Percentiles rank a stretch among this genome's conserved stretches.
Evolutionary conservation across 2,888 invertebrate species (phyloP).

Genomic region (Ormyrus pomaceus): DNA sequence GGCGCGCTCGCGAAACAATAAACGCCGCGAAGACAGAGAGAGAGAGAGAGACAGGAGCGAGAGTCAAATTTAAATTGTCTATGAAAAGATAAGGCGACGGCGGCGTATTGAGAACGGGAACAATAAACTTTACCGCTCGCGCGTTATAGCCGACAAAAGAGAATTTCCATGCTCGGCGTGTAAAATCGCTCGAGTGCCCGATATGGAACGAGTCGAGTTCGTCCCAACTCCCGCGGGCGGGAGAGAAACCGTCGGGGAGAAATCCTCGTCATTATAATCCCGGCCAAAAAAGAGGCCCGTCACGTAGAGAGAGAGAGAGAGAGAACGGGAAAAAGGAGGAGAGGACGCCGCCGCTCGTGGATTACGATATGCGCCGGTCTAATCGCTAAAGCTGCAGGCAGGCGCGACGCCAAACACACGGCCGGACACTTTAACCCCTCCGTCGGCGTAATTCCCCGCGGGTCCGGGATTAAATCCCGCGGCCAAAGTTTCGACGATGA

Average conservation of each 20-base stretch:
- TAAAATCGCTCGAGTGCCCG: too few species aligned
- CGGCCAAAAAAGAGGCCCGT: neutral
- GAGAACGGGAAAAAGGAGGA: too few species aligned
- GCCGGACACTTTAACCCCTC: conserved; percentile 35
- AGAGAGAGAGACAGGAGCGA: too few species aligned
- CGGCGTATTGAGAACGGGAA: conserved; percentile 4
- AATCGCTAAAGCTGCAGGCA: conserved; percentile 28
- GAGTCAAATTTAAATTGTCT: conserved; percentile 34
- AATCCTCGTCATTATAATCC: conserved; percentile 17
- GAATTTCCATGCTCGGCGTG: too few species aligned
- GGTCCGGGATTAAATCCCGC: conserved; percentile 43
- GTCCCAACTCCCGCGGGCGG: neutral
- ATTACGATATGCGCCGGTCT: conserved; percentile 31
- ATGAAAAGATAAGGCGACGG: conserved; percentile 19
- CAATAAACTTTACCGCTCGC: conserved; percentile 1
- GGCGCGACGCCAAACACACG: conserved; percentile 8
- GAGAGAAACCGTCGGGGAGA: neutral
- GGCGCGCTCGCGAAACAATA: conserved; percentile 22
- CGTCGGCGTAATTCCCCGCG: neutral
- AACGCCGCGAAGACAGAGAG: neutral
- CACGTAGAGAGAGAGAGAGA: too few species aligned
- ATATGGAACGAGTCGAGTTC: too few species aligned
- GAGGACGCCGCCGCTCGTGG: neutral
- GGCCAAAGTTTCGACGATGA: conserved; percentile 45
- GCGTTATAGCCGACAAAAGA: too few species aligned